Conservation (phyloP, 2,113 vertebrate genomes). For the Solea senegalensis region DNA sequence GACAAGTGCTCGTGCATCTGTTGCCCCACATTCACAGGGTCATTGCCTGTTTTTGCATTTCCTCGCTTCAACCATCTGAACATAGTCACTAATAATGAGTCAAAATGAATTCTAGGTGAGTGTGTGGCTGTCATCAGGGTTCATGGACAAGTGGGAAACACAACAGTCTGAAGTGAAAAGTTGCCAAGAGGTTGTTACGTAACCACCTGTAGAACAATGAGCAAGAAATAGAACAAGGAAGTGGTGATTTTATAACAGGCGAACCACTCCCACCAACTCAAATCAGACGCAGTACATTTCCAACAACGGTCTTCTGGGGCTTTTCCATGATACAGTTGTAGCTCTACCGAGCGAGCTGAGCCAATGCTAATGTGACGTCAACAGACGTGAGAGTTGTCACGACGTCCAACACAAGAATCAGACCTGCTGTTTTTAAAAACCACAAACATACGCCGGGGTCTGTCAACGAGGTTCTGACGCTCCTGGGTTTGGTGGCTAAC, state of each 20-base stretch:
- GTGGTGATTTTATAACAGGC: slow-evolving; percentile 44
- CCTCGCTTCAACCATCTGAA: slow-evolving; percentile 2
- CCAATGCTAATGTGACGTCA: no score
- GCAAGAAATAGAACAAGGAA: slow-evolving; percentile 57
- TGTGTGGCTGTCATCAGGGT: background rate
- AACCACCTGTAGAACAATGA: slow-evolving; percentile 61
- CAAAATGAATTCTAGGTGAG: background rate
- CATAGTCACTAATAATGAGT: slow-evolving; percentile 1
- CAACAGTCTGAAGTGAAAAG: slow-evolving; percentile 25
- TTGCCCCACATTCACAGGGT: slow-evolving; percentile 8
- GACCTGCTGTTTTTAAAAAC: no score
- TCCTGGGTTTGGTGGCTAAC: no score
- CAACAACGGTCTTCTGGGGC: no score
- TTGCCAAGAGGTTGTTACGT: slow-evolving; percentile 55
- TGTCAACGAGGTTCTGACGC: no score
- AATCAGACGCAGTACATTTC: no score
- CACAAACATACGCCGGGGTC: no score
- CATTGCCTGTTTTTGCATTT: background rate
- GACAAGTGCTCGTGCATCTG: slow-evolving; percentile 6
- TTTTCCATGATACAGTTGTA: no score
- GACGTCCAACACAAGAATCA: no score
- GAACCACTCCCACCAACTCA: background rate
- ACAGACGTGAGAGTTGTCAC: no score
- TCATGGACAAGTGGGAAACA: slow-evolving; percentile 32
- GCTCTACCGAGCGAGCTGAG: no score